phyloP scores from a whole-genome alignment of 2,888 invertebrate species.

The Clostera curtula region DNA sequence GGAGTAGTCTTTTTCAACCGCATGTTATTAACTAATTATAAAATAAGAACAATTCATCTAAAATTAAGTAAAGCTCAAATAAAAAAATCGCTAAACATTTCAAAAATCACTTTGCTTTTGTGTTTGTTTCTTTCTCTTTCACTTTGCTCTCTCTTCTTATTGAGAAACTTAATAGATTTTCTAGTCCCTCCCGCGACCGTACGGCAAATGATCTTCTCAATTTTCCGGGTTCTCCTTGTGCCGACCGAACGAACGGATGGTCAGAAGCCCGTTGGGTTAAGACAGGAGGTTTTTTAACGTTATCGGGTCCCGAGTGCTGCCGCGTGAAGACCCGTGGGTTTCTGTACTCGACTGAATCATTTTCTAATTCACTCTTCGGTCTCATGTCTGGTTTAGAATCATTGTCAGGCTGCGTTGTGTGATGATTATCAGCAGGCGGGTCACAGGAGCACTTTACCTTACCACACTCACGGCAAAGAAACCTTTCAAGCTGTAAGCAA shows the following conservation, averaged over 20 bases:
- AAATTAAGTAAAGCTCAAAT: conserved; percentile 18
- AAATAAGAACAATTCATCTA: conserved; percentile 5
- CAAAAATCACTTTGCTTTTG: conserved; percentile 23
- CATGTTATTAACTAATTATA: conserved; percentile 5
- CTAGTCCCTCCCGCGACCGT: conserved; percentile 61
- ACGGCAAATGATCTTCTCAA: conserved; percentile 62
- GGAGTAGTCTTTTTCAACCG: no score
- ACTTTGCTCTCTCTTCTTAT: conserved; percentile 44
- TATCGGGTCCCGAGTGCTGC: conserved; percentile 43
- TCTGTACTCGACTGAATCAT: conserved; percentile 45
- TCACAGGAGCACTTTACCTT: conserved; percentile 79
- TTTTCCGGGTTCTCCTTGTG: conserved; percentile 50
- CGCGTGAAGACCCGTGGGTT: conserved; percentile 31
- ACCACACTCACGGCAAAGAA: conserved; percentile 82
- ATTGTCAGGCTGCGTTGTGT: conserved; percentile 20
- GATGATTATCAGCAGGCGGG: conserved; percentile 25
- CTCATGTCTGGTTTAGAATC: conserved; percentile 18
- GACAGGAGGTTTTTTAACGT: conserved; percentile 24
- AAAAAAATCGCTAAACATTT: background rate
- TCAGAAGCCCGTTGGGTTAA: conserved; percentile 42
- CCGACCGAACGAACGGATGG: conserved; percentile 45
- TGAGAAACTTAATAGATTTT: conserved; percentile 55
- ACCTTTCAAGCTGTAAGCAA: conserved; percentile 83
- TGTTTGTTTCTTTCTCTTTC: conserved; percentile 43
- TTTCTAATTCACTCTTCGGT: conserved; percentile 18